These are phyloP conservation scores for Parnassius mnemosyne DNA, from an alignment of 2,888 invertebrate species.

Conservation along the genomic window DNA sequence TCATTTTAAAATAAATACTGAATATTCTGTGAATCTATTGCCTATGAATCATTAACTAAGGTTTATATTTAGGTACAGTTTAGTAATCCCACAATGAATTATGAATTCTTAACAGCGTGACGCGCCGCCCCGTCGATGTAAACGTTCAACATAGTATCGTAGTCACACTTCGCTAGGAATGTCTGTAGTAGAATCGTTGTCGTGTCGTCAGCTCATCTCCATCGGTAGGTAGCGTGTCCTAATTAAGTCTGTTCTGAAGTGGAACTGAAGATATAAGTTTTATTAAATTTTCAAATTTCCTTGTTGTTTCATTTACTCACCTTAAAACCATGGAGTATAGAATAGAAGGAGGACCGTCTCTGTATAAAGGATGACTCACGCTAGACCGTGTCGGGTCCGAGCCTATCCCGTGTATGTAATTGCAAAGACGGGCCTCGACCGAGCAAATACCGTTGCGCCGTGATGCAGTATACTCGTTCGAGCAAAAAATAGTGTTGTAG, in stretches of 20 bases:
- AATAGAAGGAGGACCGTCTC: too few species aligned
- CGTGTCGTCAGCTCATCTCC: constrained; percentile 54
- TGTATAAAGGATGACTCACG: too few species aligned
- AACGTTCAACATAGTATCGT: background rate
- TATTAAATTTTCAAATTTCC: constrained; percentile 78
- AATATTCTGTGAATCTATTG: background rate
- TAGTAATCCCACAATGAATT: background rate
- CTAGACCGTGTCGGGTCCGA: too few species aligned
- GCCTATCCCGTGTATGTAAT: too few species aligned
- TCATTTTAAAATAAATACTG: too few species aligned
- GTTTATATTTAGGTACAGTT: background rate
- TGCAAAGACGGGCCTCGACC: too few species aligned
- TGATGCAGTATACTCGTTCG: too few species aligned
- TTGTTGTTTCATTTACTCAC: constrained; percentile 39
- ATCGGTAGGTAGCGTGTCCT: constrained; percentile 63
- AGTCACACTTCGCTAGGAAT: background rate
- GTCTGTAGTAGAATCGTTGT: constrained; percentile 25
- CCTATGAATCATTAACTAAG: background rate
- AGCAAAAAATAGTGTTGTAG: too few species aligned
- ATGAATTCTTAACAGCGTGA: background rate
- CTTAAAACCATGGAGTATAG: too few species aligned
- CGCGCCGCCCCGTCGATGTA: background rate
- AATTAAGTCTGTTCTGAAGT: constrained; percentile 64
- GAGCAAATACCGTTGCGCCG: too few species aligned
- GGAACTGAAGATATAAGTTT: constrained; percentile 63